A percentile compares a stretch with the other conserved stretches of the same genome.
Evolutionary conservation across 2,113 vertebrate genomes (phyloP).

Genomic region (Tetrax tetrax): DNA sequence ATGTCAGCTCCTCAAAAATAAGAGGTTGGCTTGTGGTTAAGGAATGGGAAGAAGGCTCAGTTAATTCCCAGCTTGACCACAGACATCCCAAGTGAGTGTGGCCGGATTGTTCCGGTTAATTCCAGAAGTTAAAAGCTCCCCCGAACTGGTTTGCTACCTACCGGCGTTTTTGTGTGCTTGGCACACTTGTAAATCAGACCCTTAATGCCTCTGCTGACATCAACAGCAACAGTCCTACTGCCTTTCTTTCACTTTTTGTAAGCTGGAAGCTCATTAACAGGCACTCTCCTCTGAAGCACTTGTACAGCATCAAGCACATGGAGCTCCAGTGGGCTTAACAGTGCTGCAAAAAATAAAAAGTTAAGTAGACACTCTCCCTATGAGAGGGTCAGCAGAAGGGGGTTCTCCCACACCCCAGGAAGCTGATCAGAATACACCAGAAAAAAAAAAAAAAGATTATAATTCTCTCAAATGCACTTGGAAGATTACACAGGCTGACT

Average conservation of each 20-base stretch:
- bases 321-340: background rate
- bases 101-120: background rate
- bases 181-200: background rate
- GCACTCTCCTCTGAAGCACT: background rate
- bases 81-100: background rate
- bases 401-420: background rate
- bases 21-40: background rate
- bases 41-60: background rate
- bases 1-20: conserved; percentile 32
- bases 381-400: background rate
- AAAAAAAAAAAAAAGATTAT: background rate
- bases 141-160: background rate
- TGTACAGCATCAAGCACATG: background rate
- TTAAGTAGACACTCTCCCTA: background rate
- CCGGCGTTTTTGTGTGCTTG: background rate
- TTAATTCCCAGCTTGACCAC: background rate
- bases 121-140: background rate
- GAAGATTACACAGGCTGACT: background rate
- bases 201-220: background rate
- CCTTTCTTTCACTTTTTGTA: background rate
- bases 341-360: background rate
- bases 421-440: background rate
- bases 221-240: background rate
- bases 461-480: background rate
- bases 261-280: background rate